phyloP scores from a whole-genome alignment of 1,140 invertebrate genomes.

The Drosophila santomea region DNA sequence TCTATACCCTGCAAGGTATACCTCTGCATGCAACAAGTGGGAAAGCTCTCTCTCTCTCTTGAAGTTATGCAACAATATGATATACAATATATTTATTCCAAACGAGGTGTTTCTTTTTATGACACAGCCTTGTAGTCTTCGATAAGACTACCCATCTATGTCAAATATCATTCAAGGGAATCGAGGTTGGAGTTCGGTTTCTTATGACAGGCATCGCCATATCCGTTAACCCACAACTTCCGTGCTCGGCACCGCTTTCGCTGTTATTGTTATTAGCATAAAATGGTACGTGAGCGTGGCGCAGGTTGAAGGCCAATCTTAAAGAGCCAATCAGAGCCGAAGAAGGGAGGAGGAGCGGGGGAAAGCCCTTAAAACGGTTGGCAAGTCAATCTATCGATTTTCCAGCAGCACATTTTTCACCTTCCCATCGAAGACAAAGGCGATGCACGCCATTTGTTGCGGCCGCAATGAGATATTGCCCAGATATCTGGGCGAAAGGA shows the following conservation, averaged over 20 bases:
- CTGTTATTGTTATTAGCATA: conserved; percentile 71
- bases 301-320: conserved; percentile 31
- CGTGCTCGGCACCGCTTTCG: conserved; percentile 8
- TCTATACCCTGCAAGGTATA: not conserved
- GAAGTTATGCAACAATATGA: too few species aligned
- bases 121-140: too few species aligned
- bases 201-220: not conserved
- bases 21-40: too few species aligned
- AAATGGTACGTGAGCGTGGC: conserved; percentile 56
- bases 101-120: too few species aligned
- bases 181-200: not conserved
- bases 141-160: too few species aligned
- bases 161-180: not conserved
- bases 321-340: conserved; percentile 38
- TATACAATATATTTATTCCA: too few species aligned
- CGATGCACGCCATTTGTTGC: conserved; percentile 61
- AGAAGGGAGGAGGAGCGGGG: not conserved
- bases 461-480: conserved; percentile 31
- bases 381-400: conserved; percentile 68
- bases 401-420: conserved; percentile 49
- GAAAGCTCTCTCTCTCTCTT: too few species aligned
- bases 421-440: conserved; percentile 61
- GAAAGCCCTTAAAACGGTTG: not conserved
- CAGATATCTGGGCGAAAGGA: conserved; percentile 19
- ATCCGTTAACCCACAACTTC: not conserved